Percentiles rank a stretch among this genome's conserved stretches.
These are phyloP conservation scores for Dendrophyllia cribrosa DNA, from an alignment of 64 coral and sea anemone genomes.

Conservation along the genomic window DNA sequence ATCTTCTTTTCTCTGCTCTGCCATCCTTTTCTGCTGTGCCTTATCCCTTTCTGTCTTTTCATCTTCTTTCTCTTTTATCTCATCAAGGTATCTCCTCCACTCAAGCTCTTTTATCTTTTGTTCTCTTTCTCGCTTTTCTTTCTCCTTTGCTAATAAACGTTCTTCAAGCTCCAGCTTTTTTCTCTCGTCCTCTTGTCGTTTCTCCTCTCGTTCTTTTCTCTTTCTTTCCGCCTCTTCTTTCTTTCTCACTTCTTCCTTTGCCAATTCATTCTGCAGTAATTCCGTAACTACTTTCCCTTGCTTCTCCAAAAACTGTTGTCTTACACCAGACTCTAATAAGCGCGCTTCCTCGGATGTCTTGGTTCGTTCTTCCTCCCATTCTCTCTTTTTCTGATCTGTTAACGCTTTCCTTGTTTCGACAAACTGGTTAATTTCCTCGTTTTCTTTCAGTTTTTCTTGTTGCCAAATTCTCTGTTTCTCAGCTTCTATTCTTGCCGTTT, in stretches of 20 bases:
- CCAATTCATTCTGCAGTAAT: slow-evolving; percentile 13
- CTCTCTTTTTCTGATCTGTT: slow-evolving; percentile 1
- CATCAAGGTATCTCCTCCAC: slow-evolving; percentile 21
- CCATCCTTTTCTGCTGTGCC: slow-evolving; percentile 35
- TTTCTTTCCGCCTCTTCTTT: slow-evolving; percentile 8
- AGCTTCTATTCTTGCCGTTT: background rate
- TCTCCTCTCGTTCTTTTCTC: slow-evolving; percentile 21
- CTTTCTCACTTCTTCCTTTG: slow-evolving; percentile 4
- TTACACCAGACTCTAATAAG: slow-evolving; percentile 16
- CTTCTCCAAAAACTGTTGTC: slow-evolving; percentile 37
- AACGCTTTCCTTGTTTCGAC: slow-evolving; percentile 27
- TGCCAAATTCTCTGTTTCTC: slow-evolving; percentile 25
- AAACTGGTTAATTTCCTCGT: slow-evolving; percentile 29
- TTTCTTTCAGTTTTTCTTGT: slow-evolving; percentile 31
- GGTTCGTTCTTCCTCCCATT: slow-evolving; percentile 1
- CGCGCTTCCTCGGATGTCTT: slow-evolving; percentile 30
- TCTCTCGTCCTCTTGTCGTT: slow-evolving; percentile 28
- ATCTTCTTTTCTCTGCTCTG: slow-evolving; percentile 25
- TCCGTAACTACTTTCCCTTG: slow-evolving; percentile 22
- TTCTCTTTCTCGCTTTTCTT: slow-evolving; percentile 29
- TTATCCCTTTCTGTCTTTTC: slow-evolving; percentile 9
- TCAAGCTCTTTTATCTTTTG: slow-evolving; percentile 19
- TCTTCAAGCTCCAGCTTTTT: slow-evolving; percentile 30
- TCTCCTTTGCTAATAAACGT: slow-evolving; percentile 18
- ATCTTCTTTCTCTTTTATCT: slow-evolving; percentile 41